Evolutionary conservation across 2,113 vertebrate genomes (phyloP), one percentile per base, ranked within the genome.

Genomic region (Regulus satrapa): DNA sequence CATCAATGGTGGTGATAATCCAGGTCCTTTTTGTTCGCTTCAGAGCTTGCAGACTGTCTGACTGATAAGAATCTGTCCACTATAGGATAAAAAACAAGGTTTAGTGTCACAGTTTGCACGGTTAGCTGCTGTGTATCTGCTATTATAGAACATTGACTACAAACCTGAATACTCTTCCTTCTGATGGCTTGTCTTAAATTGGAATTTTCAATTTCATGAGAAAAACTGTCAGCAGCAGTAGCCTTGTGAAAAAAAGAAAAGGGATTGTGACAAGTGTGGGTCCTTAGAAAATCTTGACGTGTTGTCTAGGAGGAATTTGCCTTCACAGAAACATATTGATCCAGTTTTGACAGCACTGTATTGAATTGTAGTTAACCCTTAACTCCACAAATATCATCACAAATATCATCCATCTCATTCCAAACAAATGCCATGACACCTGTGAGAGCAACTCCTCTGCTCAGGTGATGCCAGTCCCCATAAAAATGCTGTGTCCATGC

Each of bases 1-100:
- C 0, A 20, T 98, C 97, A 69, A 99, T 96, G 5, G 98, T 98
- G n/a, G 98, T 98, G 75, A 99, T 87, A 40, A 98, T 64, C 98
- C 98, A 98, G 85, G 98, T 95, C 96, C 98, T 98, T 95, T 99
- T 99, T 56, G 96, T 83, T 34, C 97, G 95, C 18, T 26, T 28
- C 18, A 48, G 74, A 40, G 64, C 19, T 46, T 0, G 59, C 6
- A 89, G 64, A 32, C 29, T 56, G 9, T 93, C 87, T 73, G 36
- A n/a, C 25, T 80, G 55, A 8, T 71, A n/a, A 31, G 46, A 62
- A 45, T 9, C 49, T 43, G 16, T 3, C 52, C 40, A 7, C 94
- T 96, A 1, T 23, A 20, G 54, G 43, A 63, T 36, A 56, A 59
- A 81, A 26, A 40, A 32, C 21, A 8, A 16, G 3, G 25, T n/a